phyloP scores from a whole-genome alignment of 1,140 invertebrate genomes.

The Sycophaga agraensis region DNA sequence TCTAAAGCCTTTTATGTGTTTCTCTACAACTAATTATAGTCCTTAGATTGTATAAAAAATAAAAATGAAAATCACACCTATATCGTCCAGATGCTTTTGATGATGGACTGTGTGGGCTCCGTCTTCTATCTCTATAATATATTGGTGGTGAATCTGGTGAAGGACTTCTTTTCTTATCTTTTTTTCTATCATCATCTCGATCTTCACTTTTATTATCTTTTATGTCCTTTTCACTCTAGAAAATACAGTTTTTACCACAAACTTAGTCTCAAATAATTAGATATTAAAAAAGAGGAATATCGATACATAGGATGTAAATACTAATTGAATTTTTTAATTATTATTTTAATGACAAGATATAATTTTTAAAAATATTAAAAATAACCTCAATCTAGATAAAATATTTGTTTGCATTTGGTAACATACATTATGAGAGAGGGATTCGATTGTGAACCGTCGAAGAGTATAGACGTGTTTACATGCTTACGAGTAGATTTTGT shows the following conservation, averaged over 20 bases:
- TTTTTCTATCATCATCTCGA: slow-evolving; percentile 49
- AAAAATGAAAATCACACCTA: slow-evolving; percentile 34
- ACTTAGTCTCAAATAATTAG: no score
- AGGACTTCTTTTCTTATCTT: slow-evolving; percentile 51
- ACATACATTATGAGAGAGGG: no score
- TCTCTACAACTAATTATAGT: not conserved
- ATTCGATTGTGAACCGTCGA: no score
- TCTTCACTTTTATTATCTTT: slow-evolving; percentile 53
- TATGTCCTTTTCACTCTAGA: slow-evolving; percentile 50
- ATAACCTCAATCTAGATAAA: not conserved
- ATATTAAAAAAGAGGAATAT: no score
- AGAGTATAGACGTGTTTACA: no score
- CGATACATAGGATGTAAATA: no score
- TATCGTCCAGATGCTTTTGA: slow-evolving; percentile 38
- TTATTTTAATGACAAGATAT: not conserved
- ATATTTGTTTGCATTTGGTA: not conserved
- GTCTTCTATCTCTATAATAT: slow-evolving; percentile 51
- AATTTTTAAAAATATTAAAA: not conserved
- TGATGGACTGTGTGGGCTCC: slow-evolving; percentile 44
- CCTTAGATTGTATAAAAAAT: not conserved
- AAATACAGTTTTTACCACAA: not conserved
- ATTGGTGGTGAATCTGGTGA: slow-evolving; percentile 51
- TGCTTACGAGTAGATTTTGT: no score
- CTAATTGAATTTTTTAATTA: not conserved
- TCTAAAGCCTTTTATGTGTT: not conserved